These are phyloP conservation scores for Hypanus sabinus DNA, from an alignment of 2,113 vertebrate species.

Conservation along the genomic window DNA sequence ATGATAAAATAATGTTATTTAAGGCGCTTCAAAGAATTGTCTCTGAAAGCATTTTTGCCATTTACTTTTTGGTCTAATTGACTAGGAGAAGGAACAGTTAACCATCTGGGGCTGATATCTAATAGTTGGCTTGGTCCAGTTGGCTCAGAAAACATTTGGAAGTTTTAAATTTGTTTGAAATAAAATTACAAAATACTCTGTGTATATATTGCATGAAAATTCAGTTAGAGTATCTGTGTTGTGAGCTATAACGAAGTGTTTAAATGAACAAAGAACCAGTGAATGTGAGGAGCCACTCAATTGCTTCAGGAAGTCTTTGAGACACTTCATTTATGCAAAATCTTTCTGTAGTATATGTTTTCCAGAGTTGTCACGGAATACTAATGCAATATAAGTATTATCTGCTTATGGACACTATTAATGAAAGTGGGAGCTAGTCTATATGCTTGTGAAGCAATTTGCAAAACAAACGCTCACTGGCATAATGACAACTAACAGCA, in stretches of 20 bases:
- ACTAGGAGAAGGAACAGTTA: neutral
- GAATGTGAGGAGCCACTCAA: neutral
- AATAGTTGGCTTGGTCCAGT: neutral
- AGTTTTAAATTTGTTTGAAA: conserved; percentile 1
- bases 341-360: neutral
- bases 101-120: neutral
- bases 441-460: neutral
- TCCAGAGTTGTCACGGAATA: neutral
- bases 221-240: neutral
- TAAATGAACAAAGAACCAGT: neutral
- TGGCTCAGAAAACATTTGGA: neutral
- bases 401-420: neutral
- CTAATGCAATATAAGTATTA: neutral
- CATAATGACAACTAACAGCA: too few relatives aligned
- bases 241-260: neutral
- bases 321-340: neutral
- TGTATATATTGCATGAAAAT: neutral
- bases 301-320: neutral
- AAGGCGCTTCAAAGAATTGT: neutral
- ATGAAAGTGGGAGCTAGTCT: neutral
- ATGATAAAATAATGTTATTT: neutral
- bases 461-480: neutral
- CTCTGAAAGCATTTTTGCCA: neutral
- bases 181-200: neutral
- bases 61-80: neutral